phyloP scores from a whole-genome alignment of 1,140 invertebrate genomes.

The Planococcus citri region DNA sequence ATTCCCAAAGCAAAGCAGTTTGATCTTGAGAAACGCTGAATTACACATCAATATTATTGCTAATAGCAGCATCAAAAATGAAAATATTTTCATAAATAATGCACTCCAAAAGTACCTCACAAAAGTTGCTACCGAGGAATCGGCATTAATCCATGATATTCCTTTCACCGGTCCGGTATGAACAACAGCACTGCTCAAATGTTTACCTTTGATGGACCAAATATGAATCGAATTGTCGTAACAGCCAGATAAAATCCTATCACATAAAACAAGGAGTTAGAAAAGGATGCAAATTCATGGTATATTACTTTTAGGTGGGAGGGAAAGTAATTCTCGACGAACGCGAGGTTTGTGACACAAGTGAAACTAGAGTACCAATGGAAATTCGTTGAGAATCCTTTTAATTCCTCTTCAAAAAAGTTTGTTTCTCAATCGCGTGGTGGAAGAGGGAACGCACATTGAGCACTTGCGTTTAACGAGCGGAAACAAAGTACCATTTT shows the following conservation, averaged over 20 bases:
- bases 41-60: constrained; percentile 11
- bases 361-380: too few species aligned
- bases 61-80: neutral
- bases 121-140: constrained; percentile 45
- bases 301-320: too few species aligned
- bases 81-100: too few species aligned
- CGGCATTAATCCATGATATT: constrained; percentile 67
- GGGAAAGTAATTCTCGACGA: too few species aligned
- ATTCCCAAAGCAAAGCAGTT: constrained; percentile 80
- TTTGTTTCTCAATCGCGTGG: too few species aligned
- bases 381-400: too few species aligned
- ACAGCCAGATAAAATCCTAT: constrained; percentile 81
- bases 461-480: too few species aligned
- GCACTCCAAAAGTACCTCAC: constrained; percentile 52
- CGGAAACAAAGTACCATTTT: too few species aligned
- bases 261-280: constrained; percentile 26
- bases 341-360: too few species aligned
- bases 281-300: neutral
- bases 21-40: constrained; percentile 80
- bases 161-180: constrained; percentile 76
- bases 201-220: constrained; percentile 73
- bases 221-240: constrained; percentile 88
- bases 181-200: constrained; percentile 67
- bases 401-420: too few species aligned
- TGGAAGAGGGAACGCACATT: too few species aligned